These are phyloP conservation scores for Acrobasis repandana DNA, from an alignment of 2,888 invertebrate species.

Conservation along the genomic window DNA sequence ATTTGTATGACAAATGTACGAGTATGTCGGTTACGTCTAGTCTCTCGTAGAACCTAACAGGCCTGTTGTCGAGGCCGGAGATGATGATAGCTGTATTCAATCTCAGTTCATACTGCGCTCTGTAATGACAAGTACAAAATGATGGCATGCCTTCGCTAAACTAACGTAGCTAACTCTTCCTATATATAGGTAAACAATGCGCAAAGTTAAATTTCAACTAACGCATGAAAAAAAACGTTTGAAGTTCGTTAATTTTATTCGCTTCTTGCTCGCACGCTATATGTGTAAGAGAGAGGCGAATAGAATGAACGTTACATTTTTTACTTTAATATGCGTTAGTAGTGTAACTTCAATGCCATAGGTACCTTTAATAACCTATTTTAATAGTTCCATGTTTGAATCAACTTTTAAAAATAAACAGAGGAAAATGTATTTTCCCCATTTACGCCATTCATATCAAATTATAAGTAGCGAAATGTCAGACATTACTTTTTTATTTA, in stretches of 20 bases:
- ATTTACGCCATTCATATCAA: background rate
- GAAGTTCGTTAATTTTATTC: background rate
- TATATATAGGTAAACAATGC: constrained; percentile 29
- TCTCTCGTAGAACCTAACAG: constrained; percentile 61
- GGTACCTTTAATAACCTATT: background rate
- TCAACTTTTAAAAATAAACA: no score
- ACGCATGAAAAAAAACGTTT: background rate
- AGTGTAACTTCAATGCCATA: background rate
- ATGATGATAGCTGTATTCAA: constrained; percentile 52
- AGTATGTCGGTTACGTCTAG: constrained; percentile 73
- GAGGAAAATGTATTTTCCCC: no score
- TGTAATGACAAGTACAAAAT: constrained; percentile 76
- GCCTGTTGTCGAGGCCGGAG: constrained; percentile 53
- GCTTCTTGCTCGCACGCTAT: background rate
- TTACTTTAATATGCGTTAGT: background rate
- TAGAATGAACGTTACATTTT: background rate
- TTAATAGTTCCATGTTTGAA: background rate
- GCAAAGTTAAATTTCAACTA: constrained; percentile 21
- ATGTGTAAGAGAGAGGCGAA: background rate
- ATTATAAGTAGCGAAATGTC: constrained; percentile 1
- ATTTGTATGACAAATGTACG: constrained; percentile 67
- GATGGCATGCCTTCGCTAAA: constrained; percentile 66
- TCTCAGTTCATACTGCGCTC: constrained; percentile 60
- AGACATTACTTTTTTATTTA: constrained; percentile 20
- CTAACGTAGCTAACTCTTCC: constrained; percentile 50